Base-by-base conservation (phyloP, 2,888 invertebrate genomes). In the Ochropacha duplaris region DNA sequence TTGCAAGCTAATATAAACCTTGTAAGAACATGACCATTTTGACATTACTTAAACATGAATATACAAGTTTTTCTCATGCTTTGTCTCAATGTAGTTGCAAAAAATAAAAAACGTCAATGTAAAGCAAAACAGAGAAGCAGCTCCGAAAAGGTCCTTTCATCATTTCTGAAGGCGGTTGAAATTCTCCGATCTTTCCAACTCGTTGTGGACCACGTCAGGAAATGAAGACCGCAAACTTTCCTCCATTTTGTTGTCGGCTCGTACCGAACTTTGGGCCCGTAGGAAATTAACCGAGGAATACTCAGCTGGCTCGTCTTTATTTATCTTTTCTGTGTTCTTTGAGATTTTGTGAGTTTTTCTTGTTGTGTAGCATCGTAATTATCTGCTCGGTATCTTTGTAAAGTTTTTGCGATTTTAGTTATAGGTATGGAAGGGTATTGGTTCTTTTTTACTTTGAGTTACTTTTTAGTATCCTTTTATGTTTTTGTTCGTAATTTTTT, bases 161-260 rank as follows among this genome's bases (percentile, higher is more conserved):
- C 19, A 9, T 44, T 44, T 44, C 44, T 19, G 19, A 44, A 19
- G 44, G 44, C 44, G 44, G 44, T 4, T 44, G 44, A 19, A 44
- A 8, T 19, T 19, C 44, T 19, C 44, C 44, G 19, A 44, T 44
- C 44, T 19, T 61, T 55, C 49, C 58, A 59, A 61, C 61, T 68
- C 72, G 71, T 69, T 57, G 49, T 64, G 62, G 60, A 64, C 59
- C 59, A 60, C 72, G 64, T 59, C 79, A 84, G 87, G 86, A 87
- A 87, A 88, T 86, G 82, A 85, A 86, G 81, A 79, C 77, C 77
- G 76, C 83, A 81, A 85, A 86, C 84, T 86, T 85, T 79, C 74
- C 68, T 63, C 71, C 72, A 72, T 73, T 74, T 72, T 74, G 69
- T 67, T 74, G 74, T 61, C 63, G 65, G 69, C 60, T 64, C 61